phyloP scores from a whole-genome alignment of 2,797 vertebrate species.

The Gymnoscopelus microlampas region DNA sequence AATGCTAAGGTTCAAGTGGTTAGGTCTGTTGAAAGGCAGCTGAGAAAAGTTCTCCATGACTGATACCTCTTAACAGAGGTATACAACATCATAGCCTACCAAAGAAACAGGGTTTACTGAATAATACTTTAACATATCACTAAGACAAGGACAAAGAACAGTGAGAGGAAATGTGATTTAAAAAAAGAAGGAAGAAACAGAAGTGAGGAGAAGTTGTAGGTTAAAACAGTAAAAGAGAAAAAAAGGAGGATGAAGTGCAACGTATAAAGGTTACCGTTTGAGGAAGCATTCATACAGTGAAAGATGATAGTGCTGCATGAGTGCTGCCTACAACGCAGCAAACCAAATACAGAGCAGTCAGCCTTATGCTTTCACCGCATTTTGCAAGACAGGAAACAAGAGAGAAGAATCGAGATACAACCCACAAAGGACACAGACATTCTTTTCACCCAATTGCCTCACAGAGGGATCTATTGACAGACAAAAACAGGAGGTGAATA shows the following conservation, averaged over 20 bases:
- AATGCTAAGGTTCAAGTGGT: not conserved
- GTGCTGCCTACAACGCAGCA: conserved; percentile 34
- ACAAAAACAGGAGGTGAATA: not conserved
- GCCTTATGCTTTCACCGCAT: conserved; percentile 35
- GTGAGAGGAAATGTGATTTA: not conserved
- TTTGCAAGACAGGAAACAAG: conserved; percentile 71
- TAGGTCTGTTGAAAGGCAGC: no score
- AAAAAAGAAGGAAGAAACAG: conserved; percentile 33
- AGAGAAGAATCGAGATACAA: conserved; percentile 33
- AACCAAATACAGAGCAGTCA: conserved; percentile 43
- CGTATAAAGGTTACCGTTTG: conserved; percentile 36
- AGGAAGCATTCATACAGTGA: conserved; percentile 45
- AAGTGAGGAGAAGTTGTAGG: conserved; percentile 39
- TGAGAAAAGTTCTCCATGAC: no score
- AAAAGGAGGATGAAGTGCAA: conserved; percentile 12
- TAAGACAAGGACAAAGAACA: not conserved
- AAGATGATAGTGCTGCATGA: not conserved
- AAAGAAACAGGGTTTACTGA: not conserved
- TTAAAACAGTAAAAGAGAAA: conserved; percentile 23
- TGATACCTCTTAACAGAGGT: no score
- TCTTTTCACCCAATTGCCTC: not conserved
- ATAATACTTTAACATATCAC: not conserved
- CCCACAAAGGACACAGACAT: conserved; percentile 1
- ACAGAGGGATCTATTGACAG: not conserved
- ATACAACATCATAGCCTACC: no score